Base-by-base conservation (phyloP, 2,113 vertebrate genomes). In the Eulacestoma nigropectus region DNA sequence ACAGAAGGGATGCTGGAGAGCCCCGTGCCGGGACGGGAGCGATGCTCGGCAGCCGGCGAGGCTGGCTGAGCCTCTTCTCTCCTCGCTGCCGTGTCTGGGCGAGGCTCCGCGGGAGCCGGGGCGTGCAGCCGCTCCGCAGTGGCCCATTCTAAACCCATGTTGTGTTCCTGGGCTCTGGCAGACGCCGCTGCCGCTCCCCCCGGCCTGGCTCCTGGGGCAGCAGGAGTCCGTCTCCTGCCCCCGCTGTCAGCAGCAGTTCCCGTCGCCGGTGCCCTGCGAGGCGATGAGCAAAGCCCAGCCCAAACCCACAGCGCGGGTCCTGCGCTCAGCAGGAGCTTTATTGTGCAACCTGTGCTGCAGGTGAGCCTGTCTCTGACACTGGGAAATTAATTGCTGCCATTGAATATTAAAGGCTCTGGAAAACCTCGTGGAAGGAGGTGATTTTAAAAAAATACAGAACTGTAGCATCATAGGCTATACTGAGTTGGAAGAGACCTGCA, bases 21-120 rank as follows among this genome's bases (percentile, higher is more conserved):
- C 39, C n/a, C n/a, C n/a, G n/a, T n/a, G 37, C 7, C 0, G 19
- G 30, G 20, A n/a, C 1, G 3, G 53, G 19, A 55, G 42, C 0
- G 29, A 47, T 81, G 81, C 60, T 84, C 4, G 2, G 65, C 55
- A 21, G 44, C 62, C 4, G 1, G 35, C 3, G 3, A 47, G 32
- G 78, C 78, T 67, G 70, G 19, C 88, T 6, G 42, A 82, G 52
- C 47, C 74, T 68, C 49, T 65, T 1, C 53, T 68, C 49, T 65
- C 1, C 53, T 69, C 2, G 1, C 79, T 11, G 72, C 90, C 17
- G 42, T 56, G 82, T 76, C 90, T 60, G 74, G 16, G 39, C 4
- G 5, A 23, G 69, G 35, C 2, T 4, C 84, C 1, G 7, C 1
- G 25, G 55, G 49, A 65, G 8, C 14, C 5, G 1, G 46, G 49